phyloP scores from a whole-genome alignment of 2,888 invertebrate genomes.

The Ennomos quercinarius region DNA sequence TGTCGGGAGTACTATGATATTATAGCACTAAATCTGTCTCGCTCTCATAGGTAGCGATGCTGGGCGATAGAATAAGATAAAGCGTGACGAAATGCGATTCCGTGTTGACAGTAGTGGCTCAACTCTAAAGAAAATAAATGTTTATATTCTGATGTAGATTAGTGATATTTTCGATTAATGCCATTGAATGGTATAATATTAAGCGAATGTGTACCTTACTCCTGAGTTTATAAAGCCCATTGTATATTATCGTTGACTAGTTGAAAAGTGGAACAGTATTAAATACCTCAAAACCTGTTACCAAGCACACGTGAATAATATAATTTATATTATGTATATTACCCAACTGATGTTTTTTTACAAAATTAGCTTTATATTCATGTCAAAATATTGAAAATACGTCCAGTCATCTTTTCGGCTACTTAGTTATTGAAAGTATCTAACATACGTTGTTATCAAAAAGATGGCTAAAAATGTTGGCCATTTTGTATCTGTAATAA shows the following conservation, averaged over 20 bases:
- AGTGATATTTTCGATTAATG: slow-evolving; percentile 25
- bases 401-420: neutral
- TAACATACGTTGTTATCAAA: neutral
- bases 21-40: too few species aligned
- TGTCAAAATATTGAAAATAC: neutral
- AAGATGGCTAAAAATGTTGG: neutral
- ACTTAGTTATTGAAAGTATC: too few species aligned
- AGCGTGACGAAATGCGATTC: too few species aligned
- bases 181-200: slow-evolving; percentile 30
- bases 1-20: too few species aligned
- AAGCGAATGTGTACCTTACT: slow-evolving; percentile 35
- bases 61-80: too few species aligned
- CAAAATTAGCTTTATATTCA: too few species aligned
- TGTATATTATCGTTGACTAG: slow-evolving; percentile 34
- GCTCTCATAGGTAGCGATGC: too few species aligned
- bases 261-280: slow-evolving; percentile 64
- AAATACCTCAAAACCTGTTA: slow-evolving; percentile 72
- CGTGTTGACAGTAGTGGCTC: too few species aligned
- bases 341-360: too few species aligned
- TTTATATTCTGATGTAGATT: slow-evolving; percentile 20
- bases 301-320: slow-evolving; percentile 48
- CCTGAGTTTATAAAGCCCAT: slow-evolving; percentile 24
- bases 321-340: slow-evolving; percentile 5
- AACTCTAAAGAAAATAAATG: slow-evolving; percentile 1
- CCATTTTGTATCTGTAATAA: slow-evolving; percentile 4